Base-by-base conservation (phyloP, 2,797 vertebrate species). In the Decapterus maruadsi region DNA sequence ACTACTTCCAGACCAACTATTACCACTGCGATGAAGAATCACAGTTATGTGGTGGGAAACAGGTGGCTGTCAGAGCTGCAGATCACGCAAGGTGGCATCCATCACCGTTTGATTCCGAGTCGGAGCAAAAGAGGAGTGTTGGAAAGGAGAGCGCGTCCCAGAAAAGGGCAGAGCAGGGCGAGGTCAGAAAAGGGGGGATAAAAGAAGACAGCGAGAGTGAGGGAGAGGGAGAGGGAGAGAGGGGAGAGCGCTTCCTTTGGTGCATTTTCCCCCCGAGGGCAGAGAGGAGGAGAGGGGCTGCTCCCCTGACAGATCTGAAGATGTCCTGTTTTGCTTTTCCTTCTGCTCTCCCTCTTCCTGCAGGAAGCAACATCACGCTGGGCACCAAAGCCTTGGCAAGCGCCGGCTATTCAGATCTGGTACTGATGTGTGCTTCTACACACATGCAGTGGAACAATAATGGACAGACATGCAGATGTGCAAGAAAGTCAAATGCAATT, bases 321-420 rank as follows among this genome's bases (percentile, higher is more conserved):
- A 92, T 94, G 94, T 94, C 94, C 95, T 96, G 95, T 97, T 94
- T 96, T 95, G 93, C 96, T 95, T 95, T 86, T 90, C 84, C 90
- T 80, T 81, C 83, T 84, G 86, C 87, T 91, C 91, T 91, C 90
- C 90, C 94, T 93, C 94, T 95, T 96, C 95, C 95, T 95, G 95
- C 93, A 96, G 95, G 94, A 95, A 95, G 90, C 90, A 88, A 89
- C 91, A 89, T 87, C 93, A 94, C 45, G 92, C 94, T 94, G 93
- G 86, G 93, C 90, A 88, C 85, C 82, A 90, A 89, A 91, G 88
- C 72, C 55, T 84, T 69, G 65, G 89, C 71, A 85, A 90, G 85
- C 71, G 54, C 29, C 2, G 75, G 61, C 62, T 57, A 40, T 45
- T 68, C 46, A 36, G 68, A 60, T 87, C 77, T 84, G 58, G 38